Evolutionary conservation across 2,797 vertebrate genomes (phyloP), one percentile per base, ranked within the genome.

Genomic region (Acipenser ruthenus): DNA sequence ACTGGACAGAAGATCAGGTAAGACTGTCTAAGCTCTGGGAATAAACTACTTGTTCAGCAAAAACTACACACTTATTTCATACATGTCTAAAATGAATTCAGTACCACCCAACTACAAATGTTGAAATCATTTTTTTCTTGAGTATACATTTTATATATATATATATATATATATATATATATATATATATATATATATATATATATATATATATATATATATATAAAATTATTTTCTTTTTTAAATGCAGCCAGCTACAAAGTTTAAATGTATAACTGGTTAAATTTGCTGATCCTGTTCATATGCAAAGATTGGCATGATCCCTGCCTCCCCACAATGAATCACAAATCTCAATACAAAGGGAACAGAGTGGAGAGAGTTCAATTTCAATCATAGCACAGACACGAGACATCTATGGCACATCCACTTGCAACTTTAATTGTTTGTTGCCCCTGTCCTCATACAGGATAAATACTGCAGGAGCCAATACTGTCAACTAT

Each of bases 71-170:
- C 23, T 37, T 49, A 13, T 58, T 60, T 18, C 10, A 64, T 3
- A 10, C 62, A 18, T 61, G 13, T n/a, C 11, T 11, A 6, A 51
- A 10, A 23, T 51, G 58, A 59, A 55, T 18, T 65, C 23, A 37
- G 23, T 60, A 74, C 73, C 74, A 67, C 61, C 67, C 70, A 76
- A 72, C 75, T 69, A 70, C 70, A 74, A 68, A 71, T 74, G 65
- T 62, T 48, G 68, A 66, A 69, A 69, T 69, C 23, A 69, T 23
- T 62, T 51, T 8, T 8, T 58, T 58, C 55, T n/a, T n/a, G 13
- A 56, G 15, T 18, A 18, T n/a, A n/a, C n/a, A n/a, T n/a, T n/a
- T n/a, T 18, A 18, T 18, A 18, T 11, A 56, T 56, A 10, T 11
- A n/a, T 58, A n/a, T 13, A 58, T 58, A 56, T 9, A 23, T 60